A percentile compares a stretch with the other conserved stretches of the same genome.
phyloP scores from a whole-genome alignment of 2,797 vertebrate genomes.

The Falco biarmicus region DNA sequence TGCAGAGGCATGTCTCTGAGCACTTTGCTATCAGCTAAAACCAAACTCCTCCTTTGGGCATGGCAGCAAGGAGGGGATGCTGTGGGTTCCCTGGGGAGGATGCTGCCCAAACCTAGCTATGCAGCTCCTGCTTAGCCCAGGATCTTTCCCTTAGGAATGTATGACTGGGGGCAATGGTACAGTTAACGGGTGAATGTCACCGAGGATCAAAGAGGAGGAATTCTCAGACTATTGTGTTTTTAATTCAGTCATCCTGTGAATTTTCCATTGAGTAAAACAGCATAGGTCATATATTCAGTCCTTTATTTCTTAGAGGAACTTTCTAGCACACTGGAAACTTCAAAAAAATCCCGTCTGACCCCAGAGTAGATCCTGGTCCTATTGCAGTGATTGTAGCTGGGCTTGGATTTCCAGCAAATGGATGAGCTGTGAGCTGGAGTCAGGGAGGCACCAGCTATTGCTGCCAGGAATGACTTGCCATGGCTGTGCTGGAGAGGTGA shows the following conservation, averaged over 20 bases:
- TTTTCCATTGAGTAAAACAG: background rate
- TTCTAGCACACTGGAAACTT: background rate
- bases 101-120: fast-evolving
- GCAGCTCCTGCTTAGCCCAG: background rate
- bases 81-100: background rate
- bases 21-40: background rate
- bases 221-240: background rate
- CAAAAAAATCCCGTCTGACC: background rate
- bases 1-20: background rate
- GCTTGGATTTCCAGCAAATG: background rate
- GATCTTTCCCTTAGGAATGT: background rate
- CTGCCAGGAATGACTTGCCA: fast-evolving
- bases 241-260: background rate
- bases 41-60: background rate
- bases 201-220: background rate
- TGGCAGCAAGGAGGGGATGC: background rate
- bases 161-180: background rate
- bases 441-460: background rate
- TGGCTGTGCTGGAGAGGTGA: fast-evolving
- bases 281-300: background rate
- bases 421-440: background rate
- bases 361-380: background rate
- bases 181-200: background rate
- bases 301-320: background rate
- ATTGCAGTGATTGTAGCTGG: background rate